Evolutionary conservation across 2,113 vertebrate species (phyloP), one percentile per base, ranked within the genome.

Genomic region (Xiphorhynchus elegans): DNA sequence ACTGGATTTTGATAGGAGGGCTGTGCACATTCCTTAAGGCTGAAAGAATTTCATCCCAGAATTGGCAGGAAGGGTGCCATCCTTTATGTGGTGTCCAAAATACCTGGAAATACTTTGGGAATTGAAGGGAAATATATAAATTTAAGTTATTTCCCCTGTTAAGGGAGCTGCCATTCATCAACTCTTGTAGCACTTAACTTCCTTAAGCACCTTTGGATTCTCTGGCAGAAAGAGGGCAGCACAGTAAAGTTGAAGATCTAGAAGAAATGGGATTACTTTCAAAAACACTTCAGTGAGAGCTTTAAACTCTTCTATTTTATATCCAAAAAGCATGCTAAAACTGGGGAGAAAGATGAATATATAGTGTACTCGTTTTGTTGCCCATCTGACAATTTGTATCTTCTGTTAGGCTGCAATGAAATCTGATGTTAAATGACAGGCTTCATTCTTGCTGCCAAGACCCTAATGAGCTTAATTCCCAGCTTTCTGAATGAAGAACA

Each of bases 391-490:
- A 81, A 28, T 58, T 73, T 52, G 0, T 31, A 13, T 89, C 31
- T 62, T 73, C 84, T 77, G 9, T 62, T 63, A 26, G 63, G n/a
- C 66, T 7, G 0, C 35, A 52, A 89, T 69, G 55, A 86, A 55
- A 66, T 63, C 15, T 40, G 77, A 64, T 76, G n/a, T 59, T 64
- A 80, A 87, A 76, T 52, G 18, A 86, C 59, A 92, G 73, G 37
- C 37, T 81, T 76, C 9, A 2, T 44, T 89, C 50, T n/a, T 33
- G 73, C 84, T 81, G 87, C 87, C 47, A 81, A 92, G 69, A 50
- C 40, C 75, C 84, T 89, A 96, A 95, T 49, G 84, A 96, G 93
- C 89, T 81, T 46, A 28, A 49, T 89, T 92, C 86, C 67, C 91
- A 80, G 50, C 37, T 62, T 89, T 56, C 79, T 84, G 67, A 89